Evolutionary conservation across 2,797 vertebrate species (phyloP).

Genomic region (Megaceryle alcyon): DNA sequence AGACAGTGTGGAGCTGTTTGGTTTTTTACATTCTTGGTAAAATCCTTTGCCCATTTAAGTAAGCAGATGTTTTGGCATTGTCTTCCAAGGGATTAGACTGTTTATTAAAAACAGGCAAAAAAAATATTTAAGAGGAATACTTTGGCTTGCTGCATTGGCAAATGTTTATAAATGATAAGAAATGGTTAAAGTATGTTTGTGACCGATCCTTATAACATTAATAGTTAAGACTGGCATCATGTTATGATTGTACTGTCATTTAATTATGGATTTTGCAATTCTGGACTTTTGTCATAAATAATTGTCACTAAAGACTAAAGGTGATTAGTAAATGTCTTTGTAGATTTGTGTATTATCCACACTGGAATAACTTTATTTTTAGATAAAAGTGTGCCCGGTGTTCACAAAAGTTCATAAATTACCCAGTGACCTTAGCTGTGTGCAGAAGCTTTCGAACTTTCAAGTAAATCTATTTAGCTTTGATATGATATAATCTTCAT

Average conservation of each 20-base stretch:
- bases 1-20: background rate
- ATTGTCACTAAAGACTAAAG: background rate
- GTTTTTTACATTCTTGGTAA: background rate
- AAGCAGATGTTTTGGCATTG: background rate
- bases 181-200: background rate
- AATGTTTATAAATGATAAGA: background rate
- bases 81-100: background rate
- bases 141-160: background rate
- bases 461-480: background rate
- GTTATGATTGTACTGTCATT: background rate
- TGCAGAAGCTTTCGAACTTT: background rate
- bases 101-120: background rate
- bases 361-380: background rate
- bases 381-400: background rate
- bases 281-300: slow-evolving; percentile 6
- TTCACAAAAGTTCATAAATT: slow-evolving; percentile 29
- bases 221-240: background rate
- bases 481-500: background rate
- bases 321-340: slow-evolving; percentile 6
- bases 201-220: background rate
- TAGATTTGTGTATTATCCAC: background rate
- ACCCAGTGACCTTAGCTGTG: background rate
- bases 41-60: background rate
- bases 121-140: background rate
- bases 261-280: background rate